Conservation (phyloP, 2,888 invertebrate species). For the Seira musarum region DNA sequence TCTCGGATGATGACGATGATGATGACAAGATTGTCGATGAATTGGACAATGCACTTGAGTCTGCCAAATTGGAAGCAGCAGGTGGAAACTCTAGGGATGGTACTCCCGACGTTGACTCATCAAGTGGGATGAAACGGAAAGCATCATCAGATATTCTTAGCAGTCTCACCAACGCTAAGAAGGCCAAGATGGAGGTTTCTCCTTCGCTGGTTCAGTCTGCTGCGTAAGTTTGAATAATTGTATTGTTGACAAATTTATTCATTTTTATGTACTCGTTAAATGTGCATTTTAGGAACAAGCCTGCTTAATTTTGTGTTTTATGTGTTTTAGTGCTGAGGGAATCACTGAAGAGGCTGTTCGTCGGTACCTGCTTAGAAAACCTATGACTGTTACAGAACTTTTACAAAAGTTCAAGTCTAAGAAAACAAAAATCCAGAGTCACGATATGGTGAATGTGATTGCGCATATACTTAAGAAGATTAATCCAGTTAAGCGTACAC, state of each 20-base stretch:
- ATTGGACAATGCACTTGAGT: constrained; percentile 37
- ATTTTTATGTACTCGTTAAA: too few relatives aligned
- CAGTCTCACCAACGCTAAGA: constrained; percentile 73
- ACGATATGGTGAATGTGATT: constrained; percentile 93
- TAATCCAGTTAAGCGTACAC: constrained; percentile 92
- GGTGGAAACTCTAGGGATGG: constrained; percentile 59
- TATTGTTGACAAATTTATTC: too few relatives aligned
- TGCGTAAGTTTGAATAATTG: constrained; percentile 65
- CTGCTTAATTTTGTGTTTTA: constrained; percentile 15
- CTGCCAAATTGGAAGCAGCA: constrained; percentile 46
- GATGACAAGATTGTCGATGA: constrained; percentile 35
- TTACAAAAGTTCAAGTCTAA: constrained; percentile 96
- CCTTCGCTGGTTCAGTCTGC: constrained; percentile 72
- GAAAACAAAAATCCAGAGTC: constrained; percentile 90
- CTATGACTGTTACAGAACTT: constrained; percentile 97
- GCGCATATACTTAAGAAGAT: constrained; percentile 95
- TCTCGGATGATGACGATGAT: constrained; percentile 55
- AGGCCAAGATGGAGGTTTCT: constrained; percentile 75
- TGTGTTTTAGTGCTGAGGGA: constrained; percentile 77
- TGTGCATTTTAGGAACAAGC: too few relatives aligned
- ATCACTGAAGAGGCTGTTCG: constrained; percentile 96
- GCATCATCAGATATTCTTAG: constrained; percentile 58
- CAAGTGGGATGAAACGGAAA: constrained; percentile 59
- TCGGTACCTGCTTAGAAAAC: constrained; percentile 94
- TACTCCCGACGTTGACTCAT: constrained; percentile 72